Conservation (phyloP, 2,113 vertebrate genomes). For the Bubalus kerabau region DNA sequence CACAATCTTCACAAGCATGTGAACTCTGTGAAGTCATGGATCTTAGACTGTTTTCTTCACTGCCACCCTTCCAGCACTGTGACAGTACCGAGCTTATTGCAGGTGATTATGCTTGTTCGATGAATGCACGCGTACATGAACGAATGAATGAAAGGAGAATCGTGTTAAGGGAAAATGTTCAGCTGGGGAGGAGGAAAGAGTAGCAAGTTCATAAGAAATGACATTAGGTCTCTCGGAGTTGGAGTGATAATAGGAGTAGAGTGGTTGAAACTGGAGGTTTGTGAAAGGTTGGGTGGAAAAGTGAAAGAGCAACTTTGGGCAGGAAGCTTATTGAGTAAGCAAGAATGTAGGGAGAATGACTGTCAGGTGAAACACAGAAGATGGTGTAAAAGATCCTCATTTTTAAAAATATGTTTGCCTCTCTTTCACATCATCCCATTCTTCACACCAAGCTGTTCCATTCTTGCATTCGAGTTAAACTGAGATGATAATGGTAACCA, state of each 20-base stretch:
- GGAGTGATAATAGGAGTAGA: background rate
- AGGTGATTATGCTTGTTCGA: background rate
- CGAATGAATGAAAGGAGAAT: background rate
- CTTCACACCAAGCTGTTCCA: background rate
- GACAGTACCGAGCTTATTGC: background rate
- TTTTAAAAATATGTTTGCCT: background rate
- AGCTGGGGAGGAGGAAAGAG: background rate
- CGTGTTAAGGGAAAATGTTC: background rate
- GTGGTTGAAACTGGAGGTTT: background rate
- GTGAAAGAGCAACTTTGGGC: background rate
- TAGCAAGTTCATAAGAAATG: background rate
- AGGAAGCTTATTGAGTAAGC: background rate
- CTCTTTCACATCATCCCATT: background rate
- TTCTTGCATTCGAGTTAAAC: background rate
- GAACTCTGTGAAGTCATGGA: background rate
- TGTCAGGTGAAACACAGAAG: background rate
- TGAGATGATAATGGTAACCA: background rate
- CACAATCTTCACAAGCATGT: background rate
- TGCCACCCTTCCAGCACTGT: background rate
- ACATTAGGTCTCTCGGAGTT: background rate
- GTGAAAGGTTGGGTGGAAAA: background rate
- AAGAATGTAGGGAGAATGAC: background rate
- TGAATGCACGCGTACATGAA: background rate
- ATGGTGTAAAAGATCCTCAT: background rate
- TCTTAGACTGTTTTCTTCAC: background rate